Evolutionary conservation across 2,888 invertebrate species (phyloP).

Genomic region (Bellardia pandia): DNA sequence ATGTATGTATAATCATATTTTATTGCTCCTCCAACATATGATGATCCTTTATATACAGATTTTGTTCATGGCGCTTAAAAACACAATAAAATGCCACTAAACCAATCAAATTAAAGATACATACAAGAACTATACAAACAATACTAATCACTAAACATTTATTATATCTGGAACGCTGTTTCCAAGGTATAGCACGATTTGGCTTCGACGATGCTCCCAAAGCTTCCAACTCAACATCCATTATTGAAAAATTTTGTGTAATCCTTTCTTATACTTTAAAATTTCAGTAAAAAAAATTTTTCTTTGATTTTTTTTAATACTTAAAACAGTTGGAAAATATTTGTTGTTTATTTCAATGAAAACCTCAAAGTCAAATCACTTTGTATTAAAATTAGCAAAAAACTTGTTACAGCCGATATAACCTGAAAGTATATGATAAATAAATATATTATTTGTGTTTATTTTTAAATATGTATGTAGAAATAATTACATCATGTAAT

Average conservation of each 20-base stretch:
- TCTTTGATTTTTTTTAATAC: background rate
- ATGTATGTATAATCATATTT: background rate
- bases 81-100: slow-evolving; percentile 67
- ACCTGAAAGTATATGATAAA: slow-evolving; percentile 74
- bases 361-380: slow-evolving; percentile 81
- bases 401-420: slow-evolving; percentile 80
- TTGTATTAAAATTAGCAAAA: slow-evolving; percentile 82
- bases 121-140: slow-evolving; percentile 56
- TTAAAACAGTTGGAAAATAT: background rate
- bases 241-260: background rate
- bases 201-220: slow-evolving; percentile 23
- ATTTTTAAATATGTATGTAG: background rate
- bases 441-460: slow-evolving; percentile 20
- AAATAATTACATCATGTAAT: slow-evolving; percentile 75
- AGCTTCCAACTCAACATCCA: slow-evolving; percentile 53
- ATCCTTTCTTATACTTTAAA: background rate
- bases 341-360: slow-evolving; percentile 76
- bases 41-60: slow-evolving; percentile 50
- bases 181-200: slow-evolving; percentile 56
- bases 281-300: background rate
- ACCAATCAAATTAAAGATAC: slow-evolving; percentile 61
- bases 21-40: slow-evolving; percentile 35
- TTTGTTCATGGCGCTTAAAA: slow-evolving; percentile 66
- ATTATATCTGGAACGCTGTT: slow-evolving; percentile 49
- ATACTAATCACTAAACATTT: slow-evolving; percentile 63